Base-by-base conservation (phyloP, 2,113 vertebrate species). In the Marmota monax region DNA sequence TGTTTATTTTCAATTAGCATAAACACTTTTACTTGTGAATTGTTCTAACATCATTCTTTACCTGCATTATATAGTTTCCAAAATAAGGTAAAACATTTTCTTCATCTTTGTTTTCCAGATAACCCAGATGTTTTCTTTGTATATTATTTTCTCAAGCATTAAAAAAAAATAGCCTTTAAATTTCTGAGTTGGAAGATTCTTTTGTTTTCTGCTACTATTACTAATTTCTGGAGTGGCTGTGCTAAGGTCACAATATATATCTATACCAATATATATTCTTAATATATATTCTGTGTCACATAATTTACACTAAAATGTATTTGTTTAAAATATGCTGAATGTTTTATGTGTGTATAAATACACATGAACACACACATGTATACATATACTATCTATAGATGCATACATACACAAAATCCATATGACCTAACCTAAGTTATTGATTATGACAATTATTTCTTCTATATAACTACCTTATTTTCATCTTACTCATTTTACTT, bases 161-260 rank as follows among this genome's bases (percentile, higher is more conserved):
- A 73, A 29, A 48, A 37, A 37, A 39, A 29, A 84, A 22, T 51
- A 51, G 2, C 18, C 34, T 84, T 88, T 51, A 25, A 42, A 3
- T 79, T 53, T 74, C 9, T 37, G 1, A 3, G 0, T 42, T 16
- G 12, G 2, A 45, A 4, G 4, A 58, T 79, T 3, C 5, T 23
- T 87, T 42, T 53, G 1, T 77, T 95, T 48, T 73, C 72, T 56
- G 25, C 17, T 76, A 58, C 37, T 85, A 51, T 74, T 61, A 27
- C 22, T 58, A 56, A 70, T 69, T 72, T 69, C 13, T 69, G 84
- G 2, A 17, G 70, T 34, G 39, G 11, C 4, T 23, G 27, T 88
- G 2, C 76, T 83, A 63, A 42, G 17, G 22, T 48, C 4, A 72
- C 6, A 83, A 51, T 51, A 51, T 51, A 51, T 51, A 51, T 51